A percentile compares a stretch with the other conserved stretches of the same genome.
Conservation (phyloP, 2,113 vertebrate species). For the Bufo bufo region DNA sequence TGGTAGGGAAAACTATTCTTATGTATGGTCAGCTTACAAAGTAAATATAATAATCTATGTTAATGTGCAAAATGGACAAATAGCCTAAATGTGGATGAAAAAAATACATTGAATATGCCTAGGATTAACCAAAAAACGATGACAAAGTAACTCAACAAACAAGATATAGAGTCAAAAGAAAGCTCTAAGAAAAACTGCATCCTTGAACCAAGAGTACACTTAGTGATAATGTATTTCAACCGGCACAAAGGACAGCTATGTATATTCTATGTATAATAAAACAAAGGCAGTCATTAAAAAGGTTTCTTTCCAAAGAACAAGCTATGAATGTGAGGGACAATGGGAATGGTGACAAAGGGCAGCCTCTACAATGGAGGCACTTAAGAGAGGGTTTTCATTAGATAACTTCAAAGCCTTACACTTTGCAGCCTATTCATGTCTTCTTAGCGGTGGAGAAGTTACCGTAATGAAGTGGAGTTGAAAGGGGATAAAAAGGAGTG, state of each 20-base stretch:
- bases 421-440: conserved; percentile 49
- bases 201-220: background rate
- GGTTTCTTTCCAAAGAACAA: conserved; percentile 45
- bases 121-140: background rate
- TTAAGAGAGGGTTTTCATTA: conserved; percentile 54
- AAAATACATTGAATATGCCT: background rate
- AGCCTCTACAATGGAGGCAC: conserved; percentile 43
- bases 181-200: background rate
- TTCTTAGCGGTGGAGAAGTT: conserved; percentile 30
- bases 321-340: conserved; percentile 40
- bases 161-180: background rate
- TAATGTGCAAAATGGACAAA: background rate
- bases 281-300: conserved; percentile 49
- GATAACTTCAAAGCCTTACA: conserved; percentile 54
- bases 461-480: conserved; percentile 41
- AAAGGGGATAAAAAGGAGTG: background rate
- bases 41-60: background rate
- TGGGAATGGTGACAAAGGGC: conserved; percentile 51
- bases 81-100: background rate
- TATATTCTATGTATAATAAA: conserved; percentile 50
- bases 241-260: conserved; percentile 21
- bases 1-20: background rate
- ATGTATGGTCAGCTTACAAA: background rate
- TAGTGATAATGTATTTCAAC: conserved; percentile 4
- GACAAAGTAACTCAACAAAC: background rate